These are phyloP conservation scores for Pheosia tremula DNA, from an alignment of 2,888 invertebrate species.

Conservation along the genomic window DNA sequence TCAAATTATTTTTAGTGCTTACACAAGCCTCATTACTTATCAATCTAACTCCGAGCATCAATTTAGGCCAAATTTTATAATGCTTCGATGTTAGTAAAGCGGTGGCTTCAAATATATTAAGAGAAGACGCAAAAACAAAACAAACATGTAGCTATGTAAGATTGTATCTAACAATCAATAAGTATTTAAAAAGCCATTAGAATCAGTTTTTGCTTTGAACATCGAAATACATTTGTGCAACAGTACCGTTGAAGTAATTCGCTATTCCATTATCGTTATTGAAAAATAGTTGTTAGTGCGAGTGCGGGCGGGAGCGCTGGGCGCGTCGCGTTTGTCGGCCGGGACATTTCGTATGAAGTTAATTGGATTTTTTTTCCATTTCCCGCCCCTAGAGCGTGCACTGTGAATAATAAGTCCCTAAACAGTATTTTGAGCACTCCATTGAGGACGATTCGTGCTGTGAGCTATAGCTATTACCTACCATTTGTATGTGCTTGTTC, in stretches of 20 bases:
- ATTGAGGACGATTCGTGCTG: constrained; percentile 38
- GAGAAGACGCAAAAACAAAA: too few relatives aligned
- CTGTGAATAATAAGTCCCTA: constrained; percentile 73
- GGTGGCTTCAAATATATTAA: too few relatives aligned
- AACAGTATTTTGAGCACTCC: constrained; percentile 61
- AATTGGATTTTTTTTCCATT: constrained; percentile 77
- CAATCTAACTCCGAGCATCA: too few relatives aligned
- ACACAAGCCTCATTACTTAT: too few relatives aligned
- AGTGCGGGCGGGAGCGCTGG: constrained; percentile 51
- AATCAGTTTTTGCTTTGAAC: too few relatives aligned
- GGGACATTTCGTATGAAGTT: constrained; percentile 74
- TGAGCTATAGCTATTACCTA: not conserved
- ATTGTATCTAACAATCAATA: too few relatives aligned
- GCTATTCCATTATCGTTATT: constrained; percentile 71
- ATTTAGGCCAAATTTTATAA: too few relatives aligned
- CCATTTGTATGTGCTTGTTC: too few relatives aligned
- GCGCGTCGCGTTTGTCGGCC: constrained; percentile 56
- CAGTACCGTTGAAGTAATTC: constrained; percentile 47
- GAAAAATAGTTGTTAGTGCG: constrained; percentile 71
- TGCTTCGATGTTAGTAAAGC: too few relatives aligned
- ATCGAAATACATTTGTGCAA: constrained; percentile 24
- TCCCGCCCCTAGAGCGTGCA: constrained; percentile 70
- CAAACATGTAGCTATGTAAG: too few relatives aligned
- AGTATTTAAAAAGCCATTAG: too few relatives aligned
- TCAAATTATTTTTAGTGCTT: too few relatives aligned